Conservation (phyloP, 2,888 invertebrate genomes). For the Pedicia rivosa region DNA sequence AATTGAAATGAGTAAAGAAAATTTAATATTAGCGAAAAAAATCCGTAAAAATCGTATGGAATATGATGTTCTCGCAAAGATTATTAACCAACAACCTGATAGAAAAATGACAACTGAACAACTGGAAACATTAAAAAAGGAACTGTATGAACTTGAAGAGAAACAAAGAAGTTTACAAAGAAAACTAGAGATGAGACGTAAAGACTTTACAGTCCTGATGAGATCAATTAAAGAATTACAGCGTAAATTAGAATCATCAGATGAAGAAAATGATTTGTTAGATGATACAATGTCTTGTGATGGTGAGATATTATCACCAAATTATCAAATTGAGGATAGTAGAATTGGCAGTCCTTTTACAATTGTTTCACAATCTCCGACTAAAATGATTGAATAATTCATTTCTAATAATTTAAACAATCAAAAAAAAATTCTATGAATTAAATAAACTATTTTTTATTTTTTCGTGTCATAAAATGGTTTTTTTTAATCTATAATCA, state of each 20-base stretch:
- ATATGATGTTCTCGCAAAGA: conserved; percentile 82
- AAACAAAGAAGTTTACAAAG: conserved; percentile 57
- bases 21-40: conserved; percentile 66
- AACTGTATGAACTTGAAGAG: conserved; percentile 51
- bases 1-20: conserved; percentile 67
- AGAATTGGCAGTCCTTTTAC: no score
- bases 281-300: conserved; percentile 22
- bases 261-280: conserved; percentile 38
- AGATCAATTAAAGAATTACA: conserved; percentile 76
- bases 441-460: no score
- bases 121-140: conserved; percentile 52
- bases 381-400: no score
- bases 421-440: no score
- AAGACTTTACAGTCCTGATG: conserved; percentile 79
- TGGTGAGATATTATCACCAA: no score
- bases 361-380: no score
- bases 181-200: conserved; percentile 65
- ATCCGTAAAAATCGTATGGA: conserved; percentile 82
- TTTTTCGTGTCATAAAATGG: no score
- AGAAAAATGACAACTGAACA: conserved; percentile 59
- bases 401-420: no score
- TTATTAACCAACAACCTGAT: conserved; percentile 81
- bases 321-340: no score
- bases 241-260: conserved; percentile 57
- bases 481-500: no score